Evolutionary conservation across 2,797 vertebrate species (phyloP), one percentile per base, ranked within the genome.

Genomic region (Pelodytes ibericus): DNA sequence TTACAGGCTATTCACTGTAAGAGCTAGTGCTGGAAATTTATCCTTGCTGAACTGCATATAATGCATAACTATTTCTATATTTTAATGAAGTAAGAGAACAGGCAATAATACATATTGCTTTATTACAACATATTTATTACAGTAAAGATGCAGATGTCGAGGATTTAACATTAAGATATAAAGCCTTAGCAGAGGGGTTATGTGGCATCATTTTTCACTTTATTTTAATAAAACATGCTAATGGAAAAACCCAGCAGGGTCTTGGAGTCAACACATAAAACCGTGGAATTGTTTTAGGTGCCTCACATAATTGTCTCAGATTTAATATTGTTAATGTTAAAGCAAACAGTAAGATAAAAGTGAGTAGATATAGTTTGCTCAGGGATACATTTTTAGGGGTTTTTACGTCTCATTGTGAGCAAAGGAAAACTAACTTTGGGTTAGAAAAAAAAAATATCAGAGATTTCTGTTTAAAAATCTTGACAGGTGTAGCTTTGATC

Each of bases 71-170:
- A 29, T 56, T 30, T 20, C 71, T n/a, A 57, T 31, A 24, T n/a
- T 47, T 69, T 75, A 69, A 75, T 62, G 47, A 36, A 69, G 58
- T 29, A 24, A 61, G 27, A 57, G 24, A 15, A 9, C 33, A 41
- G 31, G 58, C 18, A 63, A 70, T 70, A 70, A 63, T 41, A 60
- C 41, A 68, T 68, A 69, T 69, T 68, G 57, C 64, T 68, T 75
- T 75, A 75, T 75, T 75, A 75, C 56, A 60, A 68, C 51, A 69
- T 60, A 68, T 75, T 68, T 68, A 74, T 74, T 60, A 47, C 51
- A 27, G 63, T 49, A 67, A 33, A 76, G 31, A 78, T 57, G 18
- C 71, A 70, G 62, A 68, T 70, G 62, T 75, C 44, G 36, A 83
- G 69, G 27, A 78, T 77, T 67, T 71, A 72, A 51, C 61, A 75